A percentile compares a stretch with the other conserved stretches of the same genome.
Evolutionary conservation across 2,113 vertebrate species (phyloP).

Genomic region (Beaufortia kweichowensis): DNA sequence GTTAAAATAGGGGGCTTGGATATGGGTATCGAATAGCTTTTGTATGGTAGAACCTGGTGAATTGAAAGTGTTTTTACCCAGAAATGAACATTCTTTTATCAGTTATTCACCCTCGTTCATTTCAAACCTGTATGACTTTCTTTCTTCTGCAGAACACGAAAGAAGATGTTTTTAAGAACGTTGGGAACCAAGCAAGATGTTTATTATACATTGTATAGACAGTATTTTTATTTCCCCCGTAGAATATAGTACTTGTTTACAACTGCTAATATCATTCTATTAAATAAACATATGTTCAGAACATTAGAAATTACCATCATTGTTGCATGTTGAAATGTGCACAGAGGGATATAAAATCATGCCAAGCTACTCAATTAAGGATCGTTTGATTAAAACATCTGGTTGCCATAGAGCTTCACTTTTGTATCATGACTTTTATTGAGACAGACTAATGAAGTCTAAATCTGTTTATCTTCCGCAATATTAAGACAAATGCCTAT

Average conservation of each 20-base stretch:
- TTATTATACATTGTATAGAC: too few species aligned
- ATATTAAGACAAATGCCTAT: neutral
- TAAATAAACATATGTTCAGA: neutral
- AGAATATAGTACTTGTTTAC: too few species aligned
- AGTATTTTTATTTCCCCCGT: too few species aligned
- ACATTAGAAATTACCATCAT: neutral
- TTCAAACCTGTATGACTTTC: too few species aligned
- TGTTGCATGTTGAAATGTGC: neutral
- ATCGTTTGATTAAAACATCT: neutral
- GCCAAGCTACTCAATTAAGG: neutral
- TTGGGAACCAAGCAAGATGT: too few species aligned
- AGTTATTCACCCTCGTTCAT: too few species aligned
- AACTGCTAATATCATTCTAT: neutral
- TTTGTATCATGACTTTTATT: constrained; percentile 16
- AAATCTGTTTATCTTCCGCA: constrained; percentile 7
- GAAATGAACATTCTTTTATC: too few species aligned
- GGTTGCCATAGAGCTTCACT: constrained; percentile 5
- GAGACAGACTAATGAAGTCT: constrained; percentile 5
- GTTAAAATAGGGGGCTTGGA: neutral
- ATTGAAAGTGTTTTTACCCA: too few species aligned
- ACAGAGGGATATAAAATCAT: constrained; percentile 7
- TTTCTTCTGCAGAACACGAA: too few species aligned
- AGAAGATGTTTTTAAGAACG: too few species aligned
- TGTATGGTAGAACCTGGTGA: too few species aligned
- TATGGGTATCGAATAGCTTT: neutral